Base-by-base conservation (phyloP, 92 coral and sea anemone species). In the Epizoanthus fatuus region DNA sequence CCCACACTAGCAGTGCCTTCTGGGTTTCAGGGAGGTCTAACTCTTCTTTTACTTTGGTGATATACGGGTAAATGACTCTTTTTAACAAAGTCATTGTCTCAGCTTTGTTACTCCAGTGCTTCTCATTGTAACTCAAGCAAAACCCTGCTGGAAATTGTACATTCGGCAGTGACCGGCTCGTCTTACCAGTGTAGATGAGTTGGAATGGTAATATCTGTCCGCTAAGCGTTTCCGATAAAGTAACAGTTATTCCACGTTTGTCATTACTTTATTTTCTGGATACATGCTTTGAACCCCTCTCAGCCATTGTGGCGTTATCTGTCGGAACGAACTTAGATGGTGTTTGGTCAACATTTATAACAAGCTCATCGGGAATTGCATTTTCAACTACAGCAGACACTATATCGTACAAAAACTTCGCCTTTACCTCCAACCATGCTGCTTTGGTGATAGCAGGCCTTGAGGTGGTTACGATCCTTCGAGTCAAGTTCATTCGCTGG, bases 71-170 rank as follows among this genome's bases (percentile, higher is more conserved):
- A 79, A 85, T 90, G 85, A 85, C 52, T 37, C 81, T 78, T 74
- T 88, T 74, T 82, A 84, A 79, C 81, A 84, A 79, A 69, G 73
- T 45, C 68, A 89, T 66, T 75, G 92, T 84, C 66, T 88, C 88
- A 57, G 91, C 87, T 88, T 83, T 81, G 84, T 83, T 88, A 66
- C 85, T 83, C 88, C 88, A 76, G 86, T 84, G 92, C 84, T 88
- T 88, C 58, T 76, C 75, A 75, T 88, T 83, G 80, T 88, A 83
- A 66, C 84, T 88, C 83, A 88, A 68, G 65, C 44, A 88, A 62
- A 88, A 88, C 60, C 92, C 84, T 54, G 78, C 88, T 63, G 92
- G 91, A 73, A 73, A 88, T 29, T 63, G 63, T 83, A 74, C 87
- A 72, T 74, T 62, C 67, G 87, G 87, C 81, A 81, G 87, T 72